These are phyloP conservation scores for Phylloscopus trochilus DNA, from an alignment of 2,113 vertebrate species.

Conservation along the genomic window DNA sequence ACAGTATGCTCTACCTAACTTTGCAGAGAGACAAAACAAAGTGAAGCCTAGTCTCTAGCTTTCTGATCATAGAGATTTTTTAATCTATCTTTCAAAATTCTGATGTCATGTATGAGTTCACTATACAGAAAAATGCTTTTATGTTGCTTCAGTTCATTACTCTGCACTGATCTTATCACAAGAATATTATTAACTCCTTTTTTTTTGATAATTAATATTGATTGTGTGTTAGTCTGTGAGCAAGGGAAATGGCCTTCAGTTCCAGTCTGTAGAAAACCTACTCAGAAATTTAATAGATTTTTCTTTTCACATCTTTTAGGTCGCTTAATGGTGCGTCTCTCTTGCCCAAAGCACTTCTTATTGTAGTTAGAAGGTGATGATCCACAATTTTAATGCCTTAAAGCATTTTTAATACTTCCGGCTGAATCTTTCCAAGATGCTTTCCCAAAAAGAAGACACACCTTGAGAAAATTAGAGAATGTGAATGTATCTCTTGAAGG, in stretches of 20 bases:
- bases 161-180: not conserved
- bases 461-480: not conserved
- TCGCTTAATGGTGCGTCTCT: not conserved
- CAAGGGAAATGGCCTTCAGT: not conserved
- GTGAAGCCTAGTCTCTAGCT: not conserved
- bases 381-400: not conserved
- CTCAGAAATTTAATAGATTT: not conserved
- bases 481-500: not conserved
- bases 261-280: not conserved
- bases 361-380: not conserved
- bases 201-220: conserved; percentile 29
- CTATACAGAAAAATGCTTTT: not conserved
- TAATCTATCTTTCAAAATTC: not conserved
- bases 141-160: not conserved
- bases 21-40: not conserved
- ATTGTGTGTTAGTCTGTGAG: not conserved
- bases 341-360: not conserved
- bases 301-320: not conserved
- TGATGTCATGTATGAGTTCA: not conserved
- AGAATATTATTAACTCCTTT: not conserved
- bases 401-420: not conserved
- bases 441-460: not conserved
- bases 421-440: not conserved
- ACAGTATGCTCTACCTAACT: not conserved
- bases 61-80: not conserved